These are phyloP conservation scores for Miichthys miiuy DNA, from an alignment of 2,797 vertebrate species.

Conservation along the genomic window DNA sequence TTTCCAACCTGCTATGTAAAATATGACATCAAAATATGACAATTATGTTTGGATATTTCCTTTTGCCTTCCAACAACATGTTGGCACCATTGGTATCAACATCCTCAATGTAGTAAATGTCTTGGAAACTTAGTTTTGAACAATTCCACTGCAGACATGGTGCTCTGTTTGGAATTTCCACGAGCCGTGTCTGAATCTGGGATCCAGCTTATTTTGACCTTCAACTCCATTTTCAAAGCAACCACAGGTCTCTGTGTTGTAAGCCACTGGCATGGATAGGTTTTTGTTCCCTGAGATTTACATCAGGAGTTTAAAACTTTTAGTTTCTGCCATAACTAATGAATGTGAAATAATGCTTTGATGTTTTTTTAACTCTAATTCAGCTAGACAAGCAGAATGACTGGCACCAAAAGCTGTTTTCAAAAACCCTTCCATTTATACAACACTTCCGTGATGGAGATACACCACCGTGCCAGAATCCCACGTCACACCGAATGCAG, in stretches of 20 bases:
- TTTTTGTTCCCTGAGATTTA: neutral
- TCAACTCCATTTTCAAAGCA: neutral
- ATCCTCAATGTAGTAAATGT: neutral
- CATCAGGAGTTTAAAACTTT: neutral
- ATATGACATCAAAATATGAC: neutral
- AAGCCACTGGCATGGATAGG: neutral
- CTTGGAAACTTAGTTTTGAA: neutral
- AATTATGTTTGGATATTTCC: neutral
- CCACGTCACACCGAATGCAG: slow-evolving; percentile 15
- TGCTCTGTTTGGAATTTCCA: neutral
- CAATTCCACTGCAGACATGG: neutral
- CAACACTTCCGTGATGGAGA: neutral
- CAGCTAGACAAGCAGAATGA: neutral
- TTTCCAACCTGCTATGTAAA: neutral
- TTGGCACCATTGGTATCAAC: neutral
- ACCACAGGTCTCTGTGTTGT: neutral
- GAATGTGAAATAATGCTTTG: neutral
- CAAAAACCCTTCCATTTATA: neutral
- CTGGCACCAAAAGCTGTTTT: neutral
- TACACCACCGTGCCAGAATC: neutral
- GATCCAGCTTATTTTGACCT: neutral
- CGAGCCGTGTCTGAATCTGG: neutral
- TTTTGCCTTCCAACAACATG: neutral
- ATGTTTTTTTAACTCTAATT: neutral
- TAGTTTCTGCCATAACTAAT: neutral